Evolutionary conservation across 1,140 invertebrate genomes (phyloP).

Genomic region (Drosophila dunni): DNA sequence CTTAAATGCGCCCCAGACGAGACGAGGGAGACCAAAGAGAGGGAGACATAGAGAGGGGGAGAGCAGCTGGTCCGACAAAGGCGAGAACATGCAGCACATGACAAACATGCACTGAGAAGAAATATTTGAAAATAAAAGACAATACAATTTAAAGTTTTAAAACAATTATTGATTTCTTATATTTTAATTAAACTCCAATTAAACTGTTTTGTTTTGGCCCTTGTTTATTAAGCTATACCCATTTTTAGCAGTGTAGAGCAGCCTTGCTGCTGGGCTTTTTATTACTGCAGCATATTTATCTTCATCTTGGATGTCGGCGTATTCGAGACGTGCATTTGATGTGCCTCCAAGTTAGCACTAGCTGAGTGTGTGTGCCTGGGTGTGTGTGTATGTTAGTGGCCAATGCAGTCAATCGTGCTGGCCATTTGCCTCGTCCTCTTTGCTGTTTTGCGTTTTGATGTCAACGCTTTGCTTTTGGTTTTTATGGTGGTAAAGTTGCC

Average conservation of each 20-base stretch:
- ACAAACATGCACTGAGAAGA: too few relatives aligned
- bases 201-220: too few relatives aligned
- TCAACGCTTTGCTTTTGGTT: constrained; percentile 58
- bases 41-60: neutral
- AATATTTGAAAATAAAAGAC: too few relatives aligned
- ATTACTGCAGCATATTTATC: constrained; percentile 70
- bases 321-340: constrained; percentile 67
- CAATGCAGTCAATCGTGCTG: constrained; percentile 64
- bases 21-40: neutral
- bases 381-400: constrained; percentile 27
- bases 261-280: constrained; percentile 44
- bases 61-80: neutral
- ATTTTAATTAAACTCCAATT: too few relatives aligned
- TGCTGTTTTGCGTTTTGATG: constrained; percentile 61
- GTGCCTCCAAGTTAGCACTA: constrained; percentile 33
- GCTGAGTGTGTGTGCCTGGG: neutral
- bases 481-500: constrained; percentile 59
- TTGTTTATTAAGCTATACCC: too few relatives aligned
- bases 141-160: too few relatives aligned
- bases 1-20: constrained; percentile 57
- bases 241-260: neutral
- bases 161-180: too few relatives aligned
- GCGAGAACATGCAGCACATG: neutral
- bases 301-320: constrained; percentile 62
- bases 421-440: constrained; percentile 45